A percentile compares a stretch with the other conserved stretches of the same genome.
phyloP scores from a whole-genome alignment of 64 coral and sea anemone genomes.

The Trachythela sp. region DNA sequence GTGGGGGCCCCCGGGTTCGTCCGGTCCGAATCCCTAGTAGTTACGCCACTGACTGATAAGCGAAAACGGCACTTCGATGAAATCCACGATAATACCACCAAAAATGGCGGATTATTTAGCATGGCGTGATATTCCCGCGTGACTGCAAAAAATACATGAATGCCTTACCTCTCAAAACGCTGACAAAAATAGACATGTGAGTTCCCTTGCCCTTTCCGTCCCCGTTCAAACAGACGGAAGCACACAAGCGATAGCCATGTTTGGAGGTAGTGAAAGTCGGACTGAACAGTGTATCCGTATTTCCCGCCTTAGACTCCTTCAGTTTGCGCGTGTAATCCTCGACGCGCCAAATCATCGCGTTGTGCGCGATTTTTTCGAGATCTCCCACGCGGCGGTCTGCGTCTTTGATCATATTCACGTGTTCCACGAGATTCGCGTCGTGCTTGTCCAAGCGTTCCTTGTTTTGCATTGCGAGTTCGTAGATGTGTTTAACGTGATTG shows the following conservation, averaged over 20 bases:
- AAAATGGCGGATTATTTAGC: too few species aligned
- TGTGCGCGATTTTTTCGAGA: conserved; percentile 84
- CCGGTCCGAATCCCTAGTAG: too few species aligned
- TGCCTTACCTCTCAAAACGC: conserved; percentile 79
- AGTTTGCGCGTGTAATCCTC: conserved; percentile 80
- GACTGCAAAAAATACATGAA: neutral
- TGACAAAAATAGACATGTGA: conserved; percentile 90
- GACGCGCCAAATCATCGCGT: conserved; percentile 82
- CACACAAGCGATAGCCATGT: conserved; percentile 90
- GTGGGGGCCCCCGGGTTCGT: too few species aligned
- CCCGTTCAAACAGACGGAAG: conserved; percentile 89
- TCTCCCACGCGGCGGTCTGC: conserved; percentile 59
- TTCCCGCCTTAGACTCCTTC: conserved; percentile 90
- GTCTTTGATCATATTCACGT: conserved; percentile 46
- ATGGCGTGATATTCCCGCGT: too few species aligned
- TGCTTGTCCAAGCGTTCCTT: conserved; percentile 43
- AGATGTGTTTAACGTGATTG: conserved; percentile 68
- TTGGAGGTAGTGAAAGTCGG: conserved; percentile 97
- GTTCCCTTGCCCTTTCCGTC: conserved; percentile 96
- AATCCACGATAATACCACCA: too few species aligned
- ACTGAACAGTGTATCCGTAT: conserved; percentile 74
- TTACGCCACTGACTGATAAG: too few species aligned
- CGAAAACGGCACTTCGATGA: too few species aligned
- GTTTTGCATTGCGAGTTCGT: conserved; percentile 43
- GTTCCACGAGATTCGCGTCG: conserved; percentile 36